These are phyloP conservation scores for Xerus inauris DNA, from an alignment of 2,113 vertebrate genomes.

Conservation along the genomic window DNA sequence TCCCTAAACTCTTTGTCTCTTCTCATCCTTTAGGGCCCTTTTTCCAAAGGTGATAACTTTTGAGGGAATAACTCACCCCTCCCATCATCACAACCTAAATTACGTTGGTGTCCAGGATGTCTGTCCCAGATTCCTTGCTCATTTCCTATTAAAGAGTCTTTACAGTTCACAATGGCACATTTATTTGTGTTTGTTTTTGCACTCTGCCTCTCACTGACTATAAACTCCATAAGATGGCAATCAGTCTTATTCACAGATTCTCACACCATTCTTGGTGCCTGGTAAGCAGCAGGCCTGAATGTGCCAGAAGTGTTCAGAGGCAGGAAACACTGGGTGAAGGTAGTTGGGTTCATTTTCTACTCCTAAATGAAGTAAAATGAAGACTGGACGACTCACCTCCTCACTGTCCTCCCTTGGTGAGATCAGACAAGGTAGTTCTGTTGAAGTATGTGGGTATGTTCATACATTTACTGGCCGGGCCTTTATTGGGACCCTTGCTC, in stretches of 20 bases:
- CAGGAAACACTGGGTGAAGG: background rate
- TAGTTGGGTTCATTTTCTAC: background rate
- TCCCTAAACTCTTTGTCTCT: background rate
- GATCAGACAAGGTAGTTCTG: background rate
- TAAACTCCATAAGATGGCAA: background rate
- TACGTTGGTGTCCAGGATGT: background rate
- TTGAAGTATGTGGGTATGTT: fast-evolving
- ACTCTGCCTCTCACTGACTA: background rate
- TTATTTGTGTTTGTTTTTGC: background rate
- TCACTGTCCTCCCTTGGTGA: background rate
- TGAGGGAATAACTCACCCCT: background rate
- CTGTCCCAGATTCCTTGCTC: background rate
- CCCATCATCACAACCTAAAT: background rate
- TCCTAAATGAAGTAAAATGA: background rate
- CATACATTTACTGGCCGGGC: fast-evolving
- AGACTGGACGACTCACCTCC: background rate
- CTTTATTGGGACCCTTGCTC: background rate
- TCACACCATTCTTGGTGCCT: background rate
- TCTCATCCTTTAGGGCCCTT: background rate
- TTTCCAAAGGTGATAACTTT: background rate
- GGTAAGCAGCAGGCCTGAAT: background rate
- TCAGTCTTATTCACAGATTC: background rate
- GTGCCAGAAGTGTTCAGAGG: background rate
- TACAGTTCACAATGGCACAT: background rate
- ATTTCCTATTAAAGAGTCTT: background rate